A percentile compares a stretch with the other conserved stretches of the same genome.
Evolutionary conservation across 2,113 vertebrate species (phyloP).

Genomic region (Siniperca chuatsi): DNA sequence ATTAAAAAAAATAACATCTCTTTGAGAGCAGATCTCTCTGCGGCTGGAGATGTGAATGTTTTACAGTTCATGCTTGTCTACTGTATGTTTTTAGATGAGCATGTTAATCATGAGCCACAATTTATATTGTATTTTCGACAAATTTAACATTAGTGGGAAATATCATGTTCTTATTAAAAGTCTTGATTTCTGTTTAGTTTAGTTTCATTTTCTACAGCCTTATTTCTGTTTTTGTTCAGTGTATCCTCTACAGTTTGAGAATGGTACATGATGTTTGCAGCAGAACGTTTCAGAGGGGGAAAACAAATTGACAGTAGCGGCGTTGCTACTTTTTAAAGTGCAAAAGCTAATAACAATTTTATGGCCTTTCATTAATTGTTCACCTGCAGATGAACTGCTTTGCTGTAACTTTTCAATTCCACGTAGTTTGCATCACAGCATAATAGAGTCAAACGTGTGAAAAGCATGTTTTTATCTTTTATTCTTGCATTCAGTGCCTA

Average conservation of each 20-base stretch:
- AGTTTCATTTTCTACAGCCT: constrained; percentile 27
- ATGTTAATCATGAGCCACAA: constrained; percentile 73
- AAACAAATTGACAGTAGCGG: neutral
- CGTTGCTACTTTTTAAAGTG: constrained; percentile 27
- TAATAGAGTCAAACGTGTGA: neutral
- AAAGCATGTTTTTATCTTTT: constrained; percentile 21
- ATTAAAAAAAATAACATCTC: constrained; percentile 46
- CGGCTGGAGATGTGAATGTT: constrained; percentile 63
- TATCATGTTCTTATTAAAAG: constrained; percentile 18
- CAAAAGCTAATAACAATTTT: constrained; percentile 32
- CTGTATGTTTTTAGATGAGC: constrained; percentile 74
- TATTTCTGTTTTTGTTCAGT: constrained; percentile 11
- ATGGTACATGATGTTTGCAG: neutral
- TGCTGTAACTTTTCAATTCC: constrained; percentile 12
- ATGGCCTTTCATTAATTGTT: constrained; percentile 34
- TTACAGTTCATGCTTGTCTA: constrained; percentile 72
- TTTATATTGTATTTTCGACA: constrained; percentile 56
- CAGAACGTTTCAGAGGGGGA: neutral
- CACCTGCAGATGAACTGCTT: constrained; percentile 33
- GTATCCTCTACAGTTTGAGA: constrained; percentile 5
- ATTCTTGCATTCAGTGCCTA: constrained; percentile 74
- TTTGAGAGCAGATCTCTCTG: constrained; percentile 31
- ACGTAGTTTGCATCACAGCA: constrained; percentile 19
- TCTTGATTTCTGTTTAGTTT: constrained; percentile 10
- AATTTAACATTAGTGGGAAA: constrained; percentile 26